Evolutionary conservation across 2,888 invertebrate genomes (phyloP), one percentile per base, ranked within the genome.

Genomic region (Drosophila cognata): DNA sequence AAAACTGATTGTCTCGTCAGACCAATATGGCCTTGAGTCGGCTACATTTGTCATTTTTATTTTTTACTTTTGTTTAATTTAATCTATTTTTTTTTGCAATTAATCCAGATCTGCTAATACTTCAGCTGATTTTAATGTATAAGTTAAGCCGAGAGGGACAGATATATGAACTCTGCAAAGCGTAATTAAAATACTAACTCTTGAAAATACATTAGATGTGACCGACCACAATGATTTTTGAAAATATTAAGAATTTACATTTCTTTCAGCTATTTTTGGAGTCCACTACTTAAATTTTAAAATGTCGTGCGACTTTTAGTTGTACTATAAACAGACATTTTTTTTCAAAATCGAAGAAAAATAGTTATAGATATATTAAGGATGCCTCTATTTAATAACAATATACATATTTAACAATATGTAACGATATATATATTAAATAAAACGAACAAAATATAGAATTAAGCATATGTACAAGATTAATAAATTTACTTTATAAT

Each of bases 21-120:
- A 72, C 78, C 78, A 79, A 64, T 72, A 79, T 28, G 72, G 79
- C 55, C 78, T 57, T 13, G 73, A 29, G 16, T 79, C 78, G 41
- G 41, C 58, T 18, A 10, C 7, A 41, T 41, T 72, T 38, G 79
- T 33, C 75, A 79, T 78, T 62, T 50, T n/a, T 10, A 38, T 25
- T 51, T 25, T 50, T 10, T 10, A 18, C 7, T 7, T 18, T 25
- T 31, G 10, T 52, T 46, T 55, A 31, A 35, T 35, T 28, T 38
- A 18, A n/a, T 7, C 16, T n/a, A 13, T 35, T 36, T 51, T 21
- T 21, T 21, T 63, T 53, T 71, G 38, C n/a, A 64, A 35, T 78
- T 78, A 78, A 79, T 79, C 79, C 60, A 69, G 36, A 76, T 61
- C 43, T 66, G 48, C 58, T 61, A 59, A 65, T 71, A n/a, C 41